These are phyloP conservation scores for Antedon mediterranea DNA, from an alignment of 53 echinoderm and acorn worm species.

Conservation along the genomic window DNA sequence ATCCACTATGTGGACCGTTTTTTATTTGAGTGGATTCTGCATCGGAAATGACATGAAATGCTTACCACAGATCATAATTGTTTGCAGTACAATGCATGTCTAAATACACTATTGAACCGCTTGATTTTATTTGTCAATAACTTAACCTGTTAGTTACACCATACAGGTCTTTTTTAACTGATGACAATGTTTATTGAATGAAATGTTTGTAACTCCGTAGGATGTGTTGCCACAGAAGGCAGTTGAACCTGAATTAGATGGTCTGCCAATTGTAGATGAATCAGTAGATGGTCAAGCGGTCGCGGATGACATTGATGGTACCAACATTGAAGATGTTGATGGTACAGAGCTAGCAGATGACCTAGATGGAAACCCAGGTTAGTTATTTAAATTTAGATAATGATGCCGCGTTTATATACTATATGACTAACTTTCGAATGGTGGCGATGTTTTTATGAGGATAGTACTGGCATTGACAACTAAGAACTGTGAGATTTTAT, in stretches of 20 bases:
- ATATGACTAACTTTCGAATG: too few relatives aligned
- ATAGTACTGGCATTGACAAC: not conserved
- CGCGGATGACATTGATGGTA: conserved; percentile 1
- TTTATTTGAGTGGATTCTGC: too few relatives aligned
- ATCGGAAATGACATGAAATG: too few relatives aligned
- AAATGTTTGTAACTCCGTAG: too few relatives aligned
- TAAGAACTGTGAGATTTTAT: not conserved
- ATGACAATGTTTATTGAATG: too few relatives aligned
- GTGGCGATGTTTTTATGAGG: not conserved
- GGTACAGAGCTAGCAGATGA: conserved; percentile 19
- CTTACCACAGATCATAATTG: too few relatives aligned
- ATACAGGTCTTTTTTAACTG: too few relatives aligned
- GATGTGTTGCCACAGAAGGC: not conserved
- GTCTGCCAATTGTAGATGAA: conserved; percentile 29
- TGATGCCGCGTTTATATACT: not conserved
- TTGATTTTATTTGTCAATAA: too few relatives aligned
- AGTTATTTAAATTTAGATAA: conserved; percentile 2
- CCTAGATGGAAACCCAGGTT: conserved; percentile 78
- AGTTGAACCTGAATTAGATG: conserved; percentile 34
- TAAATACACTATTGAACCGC: too few relatives aligned
- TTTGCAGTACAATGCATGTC: too few relatives aligned
- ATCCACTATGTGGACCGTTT: too few relatives aligned
- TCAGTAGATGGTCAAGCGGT: conserved; percentile 23
- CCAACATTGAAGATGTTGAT: conserved; percentile 4
- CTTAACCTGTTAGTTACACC: too few relatives aligned